phyloP scores from a whole-genome alignment of 2,888 invertebrate species.

The Seira musarum region DNA sequence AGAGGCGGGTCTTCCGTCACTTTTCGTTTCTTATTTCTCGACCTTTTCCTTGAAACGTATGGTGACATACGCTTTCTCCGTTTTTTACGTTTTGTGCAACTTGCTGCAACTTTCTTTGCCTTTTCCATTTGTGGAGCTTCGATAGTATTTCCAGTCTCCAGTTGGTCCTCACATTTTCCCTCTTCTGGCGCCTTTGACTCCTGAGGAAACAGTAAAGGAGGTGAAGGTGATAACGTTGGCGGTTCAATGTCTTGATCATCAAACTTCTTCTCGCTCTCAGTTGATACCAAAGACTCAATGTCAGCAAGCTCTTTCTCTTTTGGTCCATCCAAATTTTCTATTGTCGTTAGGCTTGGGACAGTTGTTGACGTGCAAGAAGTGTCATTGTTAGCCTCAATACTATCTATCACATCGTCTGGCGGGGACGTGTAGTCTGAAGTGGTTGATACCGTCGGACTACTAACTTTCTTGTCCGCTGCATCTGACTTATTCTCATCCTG shows the following conservation, averaged over 20 bases:
- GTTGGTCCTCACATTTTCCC: constrained; percentile 9
- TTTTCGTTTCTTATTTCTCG: constrained; percentile 31
- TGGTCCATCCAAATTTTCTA: not conserved
- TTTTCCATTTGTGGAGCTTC: not conserved
- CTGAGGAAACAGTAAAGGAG: constrained; percentile 53
- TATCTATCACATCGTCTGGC: constrained; percentile 13
- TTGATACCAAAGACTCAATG: not conserved
- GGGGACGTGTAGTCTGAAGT: constrained; percentile 45
- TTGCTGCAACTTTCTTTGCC: not conserved
- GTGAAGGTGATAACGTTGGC: constrained; percentile 41
- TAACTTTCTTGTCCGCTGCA: constrained; percentile 37
- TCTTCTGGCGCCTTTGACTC: not conserved
- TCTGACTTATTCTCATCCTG: not conserved
- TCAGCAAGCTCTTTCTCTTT: not conserved
- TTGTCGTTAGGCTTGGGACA: not conserved
- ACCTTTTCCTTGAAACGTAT: constrained; percentile 41
- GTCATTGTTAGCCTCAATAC: constrained; percentile 2
- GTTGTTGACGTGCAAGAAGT: constrained; percentile 45
- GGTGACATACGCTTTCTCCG: constrained; percentile 49
- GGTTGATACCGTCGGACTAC: constrained; percentile 57
- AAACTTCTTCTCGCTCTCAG: not conserved
- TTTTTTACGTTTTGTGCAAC: constrained; percentile 33
- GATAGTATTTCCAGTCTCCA: no score
- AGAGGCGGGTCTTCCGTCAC: not conserved
- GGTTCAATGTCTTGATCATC: not conserved